Percentiles rank a stretch among this genome's conserved stretches.
Conservation (phyloP, 2,888 invertebrate genomes). For the Diloba caeruleocephala region DNA sequence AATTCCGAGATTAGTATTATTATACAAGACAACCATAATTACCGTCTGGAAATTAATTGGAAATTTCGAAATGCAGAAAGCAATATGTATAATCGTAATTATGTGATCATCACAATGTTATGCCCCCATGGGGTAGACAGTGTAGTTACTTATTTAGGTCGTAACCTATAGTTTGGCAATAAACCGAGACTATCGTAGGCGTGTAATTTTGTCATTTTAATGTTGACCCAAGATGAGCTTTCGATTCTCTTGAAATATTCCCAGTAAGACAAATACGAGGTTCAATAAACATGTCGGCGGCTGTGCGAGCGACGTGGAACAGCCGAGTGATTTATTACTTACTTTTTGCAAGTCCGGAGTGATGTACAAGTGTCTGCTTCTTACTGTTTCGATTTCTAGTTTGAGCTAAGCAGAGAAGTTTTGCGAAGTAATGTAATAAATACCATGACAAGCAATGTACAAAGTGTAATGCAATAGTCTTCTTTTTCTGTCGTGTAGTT, state of each 20-base stretch:
- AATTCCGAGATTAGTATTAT: no score
- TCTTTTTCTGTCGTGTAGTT: no score
- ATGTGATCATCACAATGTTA: no score
- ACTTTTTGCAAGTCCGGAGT: slow-evolving; percentile 50
- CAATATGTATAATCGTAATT: no score
- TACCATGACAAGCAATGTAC: no score
- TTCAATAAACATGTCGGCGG: slow-evolving; percentile 41
- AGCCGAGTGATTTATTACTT: slow-evolving; percentile 49
- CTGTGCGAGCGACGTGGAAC: slow-evolving; percentile 33
- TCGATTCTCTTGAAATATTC: slow-evolving; percentile 32
- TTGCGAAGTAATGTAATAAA: slow-evolving; percentile 25
- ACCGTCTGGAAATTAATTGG: no score
- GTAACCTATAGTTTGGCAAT: no score
- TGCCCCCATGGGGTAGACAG: no score
- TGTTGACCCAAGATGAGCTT: slow-evolving; percentile 23
- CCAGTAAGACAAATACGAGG: slow-evolving; percentile 40
- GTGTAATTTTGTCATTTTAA: slow-evolving; percentile 15
- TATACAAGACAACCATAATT: no score
- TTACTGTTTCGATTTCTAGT: slow-evolving; percentile 39
- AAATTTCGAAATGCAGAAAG: no score
- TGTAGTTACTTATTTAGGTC: no score
- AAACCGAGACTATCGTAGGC: background rate
- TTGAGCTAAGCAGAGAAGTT: slow-evolving; percentile 15
- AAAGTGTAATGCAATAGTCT: no score
- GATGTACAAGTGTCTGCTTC: slow-evolving; percentile 46